phyloP scores from a whole-genome alignment of 2,113 vertebrate genomes.

The Paradoxurus hermaphroditus region DNA sequence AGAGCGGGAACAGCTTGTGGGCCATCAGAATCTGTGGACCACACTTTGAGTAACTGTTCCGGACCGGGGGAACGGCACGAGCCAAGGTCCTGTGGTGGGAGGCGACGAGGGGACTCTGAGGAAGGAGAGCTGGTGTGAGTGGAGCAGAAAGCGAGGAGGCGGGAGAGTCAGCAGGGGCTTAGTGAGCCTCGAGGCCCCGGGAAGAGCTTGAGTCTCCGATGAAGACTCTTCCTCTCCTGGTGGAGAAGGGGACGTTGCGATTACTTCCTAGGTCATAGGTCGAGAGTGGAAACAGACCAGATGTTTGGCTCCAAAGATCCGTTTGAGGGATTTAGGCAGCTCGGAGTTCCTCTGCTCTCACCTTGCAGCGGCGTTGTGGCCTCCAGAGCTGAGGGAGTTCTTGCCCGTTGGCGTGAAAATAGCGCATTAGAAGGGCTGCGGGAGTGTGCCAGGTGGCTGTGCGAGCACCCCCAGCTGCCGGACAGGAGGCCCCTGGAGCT shows the following conservation, averaged over 20 bases:
- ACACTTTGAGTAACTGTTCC: neutral
- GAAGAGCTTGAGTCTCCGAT: neutral
- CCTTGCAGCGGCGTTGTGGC: neutral
- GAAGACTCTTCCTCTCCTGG: neutral
- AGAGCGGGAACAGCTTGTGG: neutral
- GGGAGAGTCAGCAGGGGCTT: neutral
- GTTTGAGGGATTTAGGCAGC: neutral
- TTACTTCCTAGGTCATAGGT: neutral
- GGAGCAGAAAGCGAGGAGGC: neutral
- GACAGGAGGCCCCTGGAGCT: neutral
- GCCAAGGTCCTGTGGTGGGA: neutral
- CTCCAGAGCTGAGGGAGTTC: neutral
- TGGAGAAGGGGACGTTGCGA: neutral
- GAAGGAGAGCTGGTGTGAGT: neutral
- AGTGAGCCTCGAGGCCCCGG: neutral
- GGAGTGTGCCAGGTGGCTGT: neutral
- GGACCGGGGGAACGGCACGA: neutral
- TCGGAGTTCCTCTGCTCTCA: neutral
- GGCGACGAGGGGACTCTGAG: neutral
- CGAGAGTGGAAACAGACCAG: neutral
- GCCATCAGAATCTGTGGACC: neutral
- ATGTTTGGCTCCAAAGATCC: neutral
- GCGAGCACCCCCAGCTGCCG: neutral
- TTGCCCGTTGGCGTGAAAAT: neutral
- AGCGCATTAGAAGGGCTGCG: no score